A percentile compares a stretch with the other conserved stretches of the same genome.
These are phyloP conservation scores for Teleogryllus occipitalis DNA, from an alignment of 1,140 invertebrate genomes.

Conservation along the genomic window DNA sequence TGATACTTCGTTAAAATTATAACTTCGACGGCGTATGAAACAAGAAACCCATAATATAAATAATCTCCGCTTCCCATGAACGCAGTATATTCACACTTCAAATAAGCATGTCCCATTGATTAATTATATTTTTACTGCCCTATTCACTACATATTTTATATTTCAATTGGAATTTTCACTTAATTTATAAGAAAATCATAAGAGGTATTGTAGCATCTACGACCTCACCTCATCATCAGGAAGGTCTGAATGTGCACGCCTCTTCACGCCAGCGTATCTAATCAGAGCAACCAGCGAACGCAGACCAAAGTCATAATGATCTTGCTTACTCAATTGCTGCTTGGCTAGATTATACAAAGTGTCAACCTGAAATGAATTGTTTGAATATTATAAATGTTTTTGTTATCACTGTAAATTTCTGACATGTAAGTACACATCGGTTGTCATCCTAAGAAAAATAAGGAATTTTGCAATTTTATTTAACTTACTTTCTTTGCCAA, in stretches of 20 bases:
- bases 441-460: background rate
- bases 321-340: constrained; percentile 66
- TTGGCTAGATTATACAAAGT: constrained; percentile 62
- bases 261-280: constrained; percentile 71
- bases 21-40: no score
- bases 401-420: background rate
- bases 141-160: no score
- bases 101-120: no score
- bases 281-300: constrained; percentile 76
- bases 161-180: no score
- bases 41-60: no score
- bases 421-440: no score
- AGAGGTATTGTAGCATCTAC: no score
- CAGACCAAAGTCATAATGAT: constrained; percentile 82
- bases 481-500: constrained; percentile 43
- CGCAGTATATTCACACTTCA: no score
- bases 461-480: background rate
- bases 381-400: background rate
- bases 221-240: constrained; percentile 75
- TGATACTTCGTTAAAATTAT: no score
- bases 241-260: constrained; percentile 55
- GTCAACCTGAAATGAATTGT: constrained; percentile 42
- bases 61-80: no score
- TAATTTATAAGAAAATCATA: no score
- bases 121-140: no score